Base-by-base conservation (phyloP, 2,113 vertebrate genomes). In the Aepyceros melampus region DNA sequence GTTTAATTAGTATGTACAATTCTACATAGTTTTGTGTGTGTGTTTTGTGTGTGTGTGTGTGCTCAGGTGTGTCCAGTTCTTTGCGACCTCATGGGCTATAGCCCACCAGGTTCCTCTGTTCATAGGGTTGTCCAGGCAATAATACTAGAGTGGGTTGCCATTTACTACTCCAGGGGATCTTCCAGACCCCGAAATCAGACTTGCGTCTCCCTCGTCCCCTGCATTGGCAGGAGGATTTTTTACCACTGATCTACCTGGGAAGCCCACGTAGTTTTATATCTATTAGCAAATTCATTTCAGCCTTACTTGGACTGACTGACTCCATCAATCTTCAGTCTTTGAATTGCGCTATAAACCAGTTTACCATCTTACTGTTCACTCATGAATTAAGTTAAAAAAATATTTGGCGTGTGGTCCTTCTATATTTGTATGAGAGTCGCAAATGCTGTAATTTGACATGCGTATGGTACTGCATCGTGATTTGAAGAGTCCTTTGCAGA, bases 401-500 rank as follows among this genome's bases (percentile, higher is more conserved):
- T 27, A 13, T 7, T 53, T 31, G 51, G 76, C 16, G 3, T 7
- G 0, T 5, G 51, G 6, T 92, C 0, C 5, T 27, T 89, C 45
- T 93, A 12, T 58, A 10, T 25, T 71, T 87, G 82, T 36, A 53
- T 19, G n/a, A 33, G 15, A 78, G 25, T 40, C 15, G 1, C 0
- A 53, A 36, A 25, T 8, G 0, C 13, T 71, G 19, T 43, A 3
- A 29, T 58, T 62, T 83, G 40, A 40, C 67, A 53, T 5, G 14
- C 0, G 5, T 21, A 4, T 29, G 29, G 33, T 10, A 1, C 2
- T 33, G 33, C n/a, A 15, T 40, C 15, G 1, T 55, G 13, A 43
- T 29, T 92, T 92, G 31, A 16, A 49, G 74, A 55, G 40, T 5
- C 45, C 15, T 13, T 12, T 81, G 27, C 64, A 5, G 33, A 45